Evolutionary conservation across 2,113 vertebrate genomes (phyloP).

Genomic region (Columbina picui): DNA sequence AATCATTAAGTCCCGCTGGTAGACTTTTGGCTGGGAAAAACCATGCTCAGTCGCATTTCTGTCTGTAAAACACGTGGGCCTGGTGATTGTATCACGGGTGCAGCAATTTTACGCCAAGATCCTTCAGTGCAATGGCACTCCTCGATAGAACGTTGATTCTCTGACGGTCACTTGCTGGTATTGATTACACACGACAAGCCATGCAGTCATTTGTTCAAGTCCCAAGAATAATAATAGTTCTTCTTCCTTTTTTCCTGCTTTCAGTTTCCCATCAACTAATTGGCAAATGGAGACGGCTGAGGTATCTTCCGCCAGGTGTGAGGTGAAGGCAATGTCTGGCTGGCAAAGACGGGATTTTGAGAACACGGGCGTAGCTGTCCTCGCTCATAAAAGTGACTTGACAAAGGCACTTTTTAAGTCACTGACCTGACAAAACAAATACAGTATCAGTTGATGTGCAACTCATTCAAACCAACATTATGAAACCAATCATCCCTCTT

Average conservation of each 20-base stretch:
- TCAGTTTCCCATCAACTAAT: constrained; percentile 65
- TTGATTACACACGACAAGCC: constrained; percentile 46
- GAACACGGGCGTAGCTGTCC: constrained; percentile 47
- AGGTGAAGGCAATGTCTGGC: constrained; percentile 68
- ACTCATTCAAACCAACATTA: neutral
- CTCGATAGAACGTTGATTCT: constrained; percentile 60
- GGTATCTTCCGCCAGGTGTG: constrained; percentile 70
- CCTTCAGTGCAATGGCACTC: constrained; percentile 73
- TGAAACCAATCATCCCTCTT: neutral
- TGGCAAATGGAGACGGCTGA: constrained; percentile 74
- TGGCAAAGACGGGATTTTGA: constrained; percentile 57
- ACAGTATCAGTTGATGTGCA: constrained; percentile 56
- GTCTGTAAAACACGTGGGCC: constrained; percentile 41
- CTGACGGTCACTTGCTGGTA: constrained; percentile 53
- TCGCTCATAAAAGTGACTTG: constrained; percentile 75
- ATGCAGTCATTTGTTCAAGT: constrained; percentile 70
- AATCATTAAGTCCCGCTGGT: constrained; percentile 80
- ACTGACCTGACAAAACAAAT: constrained; percentile 80
- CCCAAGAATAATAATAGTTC: constrained; percentile 23
- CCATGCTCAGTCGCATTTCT: constrained; percentile 78
- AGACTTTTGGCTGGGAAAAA: constrained; percentile 73
- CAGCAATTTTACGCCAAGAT: constrained; percentile 71
- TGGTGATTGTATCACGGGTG: constrained; percentile 57
- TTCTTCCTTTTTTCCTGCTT: constrained; percentile 50
- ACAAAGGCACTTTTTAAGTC: constrained; percentile 85